Percentiles rank a stretch among this genome's conserved stretches.
Conservation (phyloP, 2,113 vertebrate genomes). For the Zosterops borbonicus region DNA sequence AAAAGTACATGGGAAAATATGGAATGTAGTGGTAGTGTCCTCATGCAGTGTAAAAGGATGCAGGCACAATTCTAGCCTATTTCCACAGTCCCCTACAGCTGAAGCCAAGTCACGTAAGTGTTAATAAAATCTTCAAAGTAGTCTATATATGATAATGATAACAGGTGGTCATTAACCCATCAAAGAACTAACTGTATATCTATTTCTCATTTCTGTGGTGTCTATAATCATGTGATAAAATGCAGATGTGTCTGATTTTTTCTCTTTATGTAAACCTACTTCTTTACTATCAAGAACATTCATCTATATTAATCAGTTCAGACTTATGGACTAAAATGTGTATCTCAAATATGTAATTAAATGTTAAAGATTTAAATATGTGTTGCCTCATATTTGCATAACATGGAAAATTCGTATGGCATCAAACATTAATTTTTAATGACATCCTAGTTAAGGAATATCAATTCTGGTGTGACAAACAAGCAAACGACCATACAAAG, state of each 20-base stretch:
- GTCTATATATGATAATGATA: background rate
- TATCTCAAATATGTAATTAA: background rate
- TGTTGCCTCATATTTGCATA: background rate
- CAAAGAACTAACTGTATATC: background rate
- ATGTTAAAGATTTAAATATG: background rate
- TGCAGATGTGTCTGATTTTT: background rate
- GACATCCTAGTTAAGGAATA: background rate
- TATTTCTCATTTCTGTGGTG: background rate
- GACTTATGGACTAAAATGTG: background rate
- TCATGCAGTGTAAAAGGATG: background rate
- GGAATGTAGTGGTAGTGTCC: accelerated
- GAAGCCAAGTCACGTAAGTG: background rate
- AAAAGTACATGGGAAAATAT: background rate
- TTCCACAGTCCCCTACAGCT: background rate
- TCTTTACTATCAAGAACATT: background rate
- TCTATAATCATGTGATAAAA: background rate
- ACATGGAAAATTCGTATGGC: background rate
- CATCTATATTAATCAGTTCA: background rate
- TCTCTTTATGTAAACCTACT: background rate
- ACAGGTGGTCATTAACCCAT: background rate
- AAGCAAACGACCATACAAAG: background rate
- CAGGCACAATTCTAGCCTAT: background rate
- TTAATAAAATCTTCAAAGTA: background rate
- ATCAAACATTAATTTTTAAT: background rate
- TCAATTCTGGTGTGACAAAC: background rate